These are phyloP conservation scores for Megathymus violae DNA, from an alignment of 1,140 invertebrate species.

Conservation along the genomic window DNA sequence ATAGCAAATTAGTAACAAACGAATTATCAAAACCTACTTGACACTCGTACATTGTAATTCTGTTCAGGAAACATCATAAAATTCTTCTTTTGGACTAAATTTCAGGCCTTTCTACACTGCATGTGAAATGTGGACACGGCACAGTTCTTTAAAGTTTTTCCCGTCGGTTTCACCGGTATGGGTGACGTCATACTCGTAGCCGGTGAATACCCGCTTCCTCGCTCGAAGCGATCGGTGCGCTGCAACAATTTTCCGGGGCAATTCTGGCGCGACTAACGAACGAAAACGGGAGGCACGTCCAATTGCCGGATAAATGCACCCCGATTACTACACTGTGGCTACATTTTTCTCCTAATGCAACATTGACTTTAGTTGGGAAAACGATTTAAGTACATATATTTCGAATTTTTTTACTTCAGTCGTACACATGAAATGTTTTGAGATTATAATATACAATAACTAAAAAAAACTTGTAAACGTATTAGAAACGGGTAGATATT, in stretches of 20 bases:
- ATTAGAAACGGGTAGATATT: too few species aligned
- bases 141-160: neutral
- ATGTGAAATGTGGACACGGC: neutral
- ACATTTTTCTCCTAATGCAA: constrained; percentile 63
- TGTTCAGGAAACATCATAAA: too few species aligned
- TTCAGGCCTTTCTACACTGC: too few species aligned
- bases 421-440: too few species aligned
- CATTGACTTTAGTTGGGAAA: constrained; percentile 42
- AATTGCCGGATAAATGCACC: constrained; percentile 74
- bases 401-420: too few species aligned
- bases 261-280: constrained; percentile 70
- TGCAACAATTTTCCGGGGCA: constrained; percentile 70
- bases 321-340: constrained; percentile 68
- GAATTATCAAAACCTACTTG: too few species aligned
- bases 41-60: too few species aligned
- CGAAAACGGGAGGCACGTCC: constrained; percentile 66
- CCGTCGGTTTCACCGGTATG: neutral
- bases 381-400: too few species aligned
- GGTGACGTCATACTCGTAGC: neutral
- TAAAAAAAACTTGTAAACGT: too few species aligned
- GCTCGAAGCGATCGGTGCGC: constrained; percentile 29
- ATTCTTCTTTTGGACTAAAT: too few species aligned
- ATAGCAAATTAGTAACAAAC: too few species aligned
- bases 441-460: too few species aligned
- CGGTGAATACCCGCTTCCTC: neutral